Evolutionary conservation across 1,140 invertebrate species (phyloP), one percentile per base, ranked within the genome.

Genomic region (Drosophila pallidifrons): DNA sequence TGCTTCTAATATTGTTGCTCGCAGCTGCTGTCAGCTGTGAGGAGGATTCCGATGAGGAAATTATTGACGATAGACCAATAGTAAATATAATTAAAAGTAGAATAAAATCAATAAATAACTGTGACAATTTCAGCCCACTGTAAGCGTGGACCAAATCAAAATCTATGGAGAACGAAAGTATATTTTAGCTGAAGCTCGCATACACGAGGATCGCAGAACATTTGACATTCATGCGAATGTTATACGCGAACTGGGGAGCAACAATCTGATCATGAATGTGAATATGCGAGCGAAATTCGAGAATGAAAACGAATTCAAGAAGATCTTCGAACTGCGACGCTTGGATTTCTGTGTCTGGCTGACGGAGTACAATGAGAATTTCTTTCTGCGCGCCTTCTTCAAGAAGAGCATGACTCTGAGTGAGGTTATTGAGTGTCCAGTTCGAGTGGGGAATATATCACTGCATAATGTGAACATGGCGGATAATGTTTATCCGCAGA

Each of bases 291-390:
- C 46, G 0, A 54, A 69, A 13, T 30, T 65, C 1, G 3, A 58
- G 0, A 28, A 25, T 0, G 28, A 15, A 5, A 7, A 3, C 4
- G 5, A 4, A 0, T 88, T 68, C 11, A 57, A 51, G 8, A 75
- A 46, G 0, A 11, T 89, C 1, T 15, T 88, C 10, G 70, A 85
- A 7, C 25, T 83, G 58, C 46, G 65, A 6, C 46, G 16, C 0
- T 11, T 77, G 16, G 81, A 89, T 5, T 73, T 88, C 28, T 88
- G 85, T 35, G 54, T 38, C 1, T 88, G 88, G 54, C 54, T 89
- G 0, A 45, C 66, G 2, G 66, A 69, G 5, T 69, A 55, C 41
- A 46, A 55, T 0, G 8, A 25, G 0, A 85, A 75, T 4, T 16
- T 61, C 6, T 43, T 85, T 10, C 49, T 85, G 61, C 63, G 69